Percentiles rank a stretch among this genome's conserved stretches.
Conservation (phyloP, 1,140 invertebrate genomes). For the Brachionus sp. region DNA sequence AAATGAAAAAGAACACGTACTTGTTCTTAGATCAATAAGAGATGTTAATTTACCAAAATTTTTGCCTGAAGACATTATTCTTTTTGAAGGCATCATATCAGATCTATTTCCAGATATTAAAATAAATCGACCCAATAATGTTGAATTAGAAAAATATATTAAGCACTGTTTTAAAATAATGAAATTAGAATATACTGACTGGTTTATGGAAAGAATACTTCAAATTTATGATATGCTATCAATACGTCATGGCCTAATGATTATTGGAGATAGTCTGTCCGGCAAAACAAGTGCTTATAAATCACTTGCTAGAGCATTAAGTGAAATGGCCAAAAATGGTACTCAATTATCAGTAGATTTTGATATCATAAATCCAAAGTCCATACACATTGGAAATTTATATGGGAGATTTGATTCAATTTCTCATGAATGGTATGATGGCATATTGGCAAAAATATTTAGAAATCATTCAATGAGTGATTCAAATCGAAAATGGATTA, state of each 20-base stretch:
- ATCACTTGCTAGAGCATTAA: slow-evolving; percentile 52
- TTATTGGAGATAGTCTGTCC: slow-evolving; percentile 58
- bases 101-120: slow-evolving; percentile 47
- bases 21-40: slow-evolving; percentile 61
- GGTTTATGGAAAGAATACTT: slow-evolving; percentile 59
- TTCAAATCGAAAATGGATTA: slow-evolving; percentile 62
- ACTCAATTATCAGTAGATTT: slow-evolving; percentile 53
- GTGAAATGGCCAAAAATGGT: slow-evolving; percentile 60
- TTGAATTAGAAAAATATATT: slow-evolving; percentile 49
- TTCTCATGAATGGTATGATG: slow-evolving; percentile 60
- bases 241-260: slow-evolving; percentile 59
- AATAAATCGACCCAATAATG: neutral
- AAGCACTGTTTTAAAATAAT: slow-evolving; percentile 55
- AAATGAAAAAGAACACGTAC: slow-evolving; percentile 26
- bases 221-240: slow-evolving; percentile 61
- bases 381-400: slow-evolving; percentile 60
- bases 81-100: slow-evolving; percentile 24
- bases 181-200: slow-evolving; percentile 56
- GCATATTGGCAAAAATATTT: slow-evolving; percentile 63
- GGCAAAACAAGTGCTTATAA: slow-evolving; percentile 58
- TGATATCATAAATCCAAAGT: slow-evolving; percentile 60
- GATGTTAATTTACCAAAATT: slow-evolving; percentile 94
- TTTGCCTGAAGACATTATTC: neutral
- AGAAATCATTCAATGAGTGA: slow-evolving; percentile 58
- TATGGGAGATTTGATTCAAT: slow-evolving; percentile 61